Conservation (phyloP, 2,888 invertebrate species). For the Plagodis dolabraria region DNA sequence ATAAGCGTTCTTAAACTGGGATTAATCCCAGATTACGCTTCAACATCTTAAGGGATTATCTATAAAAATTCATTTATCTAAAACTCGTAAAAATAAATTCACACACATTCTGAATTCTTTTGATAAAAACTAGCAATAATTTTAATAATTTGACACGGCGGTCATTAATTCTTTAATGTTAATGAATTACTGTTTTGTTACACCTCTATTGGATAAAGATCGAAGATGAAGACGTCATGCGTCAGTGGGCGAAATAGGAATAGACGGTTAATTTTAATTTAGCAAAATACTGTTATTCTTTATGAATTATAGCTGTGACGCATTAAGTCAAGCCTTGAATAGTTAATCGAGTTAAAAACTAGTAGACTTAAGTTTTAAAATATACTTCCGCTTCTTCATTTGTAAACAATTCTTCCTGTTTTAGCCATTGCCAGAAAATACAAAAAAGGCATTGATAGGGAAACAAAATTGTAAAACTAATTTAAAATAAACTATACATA, state of each 20-base stretch:
- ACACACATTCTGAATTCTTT: slow-evolving; percentile 37
- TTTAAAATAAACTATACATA: too few species aligned
- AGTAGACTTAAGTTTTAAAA: background rate
- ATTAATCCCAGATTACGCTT: slow-evolving; percentile 33
- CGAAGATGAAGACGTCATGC: slow-evolving; percentile 40
- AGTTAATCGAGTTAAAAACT: slow-evolving; percentile 9
- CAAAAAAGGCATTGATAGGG: too few species aligned
- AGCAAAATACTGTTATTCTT: slow-evolving; percentile 35
- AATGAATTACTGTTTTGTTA: slow-evolving; percentile 42
- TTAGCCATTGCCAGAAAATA: background rate
- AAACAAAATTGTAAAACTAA: too few species aligned
- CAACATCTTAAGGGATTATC: slow-evolving; percentile 40
- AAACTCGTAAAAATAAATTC: slow-evolving; percentile 49
- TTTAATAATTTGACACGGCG: slow-evolving; percentile 39
- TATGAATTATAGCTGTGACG: slow-evolving; percentile 26
- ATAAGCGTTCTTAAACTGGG: slow-evolving; percentile 53
- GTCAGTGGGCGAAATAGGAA: slow-evolving; percentile 39
- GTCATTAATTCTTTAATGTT: slow-evolving; percentile 41
- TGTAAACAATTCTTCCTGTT: background rate
- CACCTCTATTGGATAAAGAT: slow-evolving; percentile 40
- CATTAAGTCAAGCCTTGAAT: slow-evolving; percentile 16
- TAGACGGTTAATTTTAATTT: slow-evolving; percentile 33
- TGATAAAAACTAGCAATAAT: slow-evolving; percentile 36
- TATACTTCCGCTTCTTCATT: background rate
- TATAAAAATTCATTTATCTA: slow-evolving; percentile 57